Base-by-base conservation (phyloP, 2,797 vertebrate genomes). In the Acanthiza pusilla region DNA sequence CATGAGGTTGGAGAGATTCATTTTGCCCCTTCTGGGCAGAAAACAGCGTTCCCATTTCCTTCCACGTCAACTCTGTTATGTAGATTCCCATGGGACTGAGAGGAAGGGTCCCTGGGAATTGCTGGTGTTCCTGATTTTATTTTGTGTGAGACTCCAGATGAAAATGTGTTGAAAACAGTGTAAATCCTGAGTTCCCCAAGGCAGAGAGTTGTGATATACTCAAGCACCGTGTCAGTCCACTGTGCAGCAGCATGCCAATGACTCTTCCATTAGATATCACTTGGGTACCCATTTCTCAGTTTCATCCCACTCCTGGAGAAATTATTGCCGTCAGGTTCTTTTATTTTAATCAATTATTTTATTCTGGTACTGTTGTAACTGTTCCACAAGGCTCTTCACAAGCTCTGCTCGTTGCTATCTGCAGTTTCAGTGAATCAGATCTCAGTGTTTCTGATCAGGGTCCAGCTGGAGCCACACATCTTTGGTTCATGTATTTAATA, bases 401-500 rank as follows among this genome's bases (percentile, higher is more conserved):
- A 82, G 67, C 38, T 72, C 76, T 18, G 23, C 72, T 14, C 3
- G 2, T 54, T 32, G 48, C 63, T 85, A 23, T 91, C 75, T 96
- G 91, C 81, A 34, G 55, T 78, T n/a, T 21, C 30, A 42, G 26
- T 15, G 89, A 85, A 67, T 58, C n/a, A 73, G 86, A 85, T 76
- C 90, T 63, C 58, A 13, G 62, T 91, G 95, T 96, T 98, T 97
- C 96, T 86, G 94, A 95, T 96, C 93, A 91, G 89, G 32, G 60
- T 92, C 93, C 92, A 96, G 94, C 94, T 94, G 97, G 94, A 94
- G 63, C 43, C 83, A 91, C 62, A 92, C 88, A 93, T 93, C 94
- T 96, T 97, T 96, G 95, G 94, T 97, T 97, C 96, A 96, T 97
- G 96, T 94, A 96, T 97, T 96, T 98, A 97, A 98, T 97, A 94